phyloP scores from a whole-genome alignment of 2,888 invertebrate genomes.

The Tipula unca region DNA sequence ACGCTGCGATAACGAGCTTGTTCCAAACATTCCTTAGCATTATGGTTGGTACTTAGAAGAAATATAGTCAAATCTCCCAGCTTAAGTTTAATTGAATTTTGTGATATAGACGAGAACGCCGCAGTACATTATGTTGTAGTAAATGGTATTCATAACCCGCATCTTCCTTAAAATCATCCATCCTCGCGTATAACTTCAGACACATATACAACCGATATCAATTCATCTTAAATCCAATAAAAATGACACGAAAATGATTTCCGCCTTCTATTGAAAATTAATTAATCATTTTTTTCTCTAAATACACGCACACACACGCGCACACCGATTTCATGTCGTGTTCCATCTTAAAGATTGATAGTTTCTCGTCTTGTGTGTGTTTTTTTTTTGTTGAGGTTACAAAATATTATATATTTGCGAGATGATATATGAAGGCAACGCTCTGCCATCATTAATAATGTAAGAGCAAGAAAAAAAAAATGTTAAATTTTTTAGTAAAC shows the following conservation, averaged over 20 bases:
- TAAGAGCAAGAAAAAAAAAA: neutral
- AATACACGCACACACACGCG: neutral
- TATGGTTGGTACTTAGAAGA: no score
- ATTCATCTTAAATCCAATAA: conserved; percentile 8
- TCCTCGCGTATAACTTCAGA: no score
- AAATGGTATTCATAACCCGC: no score
- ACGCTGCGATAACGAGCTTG: no score
- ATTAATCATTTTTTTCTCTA: neutral
- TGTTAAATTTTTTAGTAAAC: neutral
- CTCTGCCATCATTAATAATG: neutral
- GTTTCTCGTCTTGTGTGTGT: neutral
- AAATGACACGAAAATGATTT: neutral
- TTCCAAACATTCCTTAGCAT: no score
- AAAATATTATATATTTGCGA: neutral
- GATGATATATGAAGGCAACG: neutral
- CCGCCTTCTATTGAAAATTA: neutral
- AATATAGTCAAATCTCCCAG: no score
- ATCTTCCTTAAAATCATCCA: no score
- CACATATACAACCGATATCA: neutral
- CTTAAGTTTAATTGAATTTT: no score
- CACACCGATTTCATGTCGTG: neutral
- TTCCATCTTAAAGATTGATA: neutral
- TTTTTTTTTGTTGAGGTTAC: neutral
- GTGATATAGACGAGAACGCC: no score
- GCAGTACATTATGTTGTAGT: no score